Evolutionary conservation across 1,140 invertebrate genomes (phyloP).

Genomic region (Drosophila quadrilineata): DNA sequence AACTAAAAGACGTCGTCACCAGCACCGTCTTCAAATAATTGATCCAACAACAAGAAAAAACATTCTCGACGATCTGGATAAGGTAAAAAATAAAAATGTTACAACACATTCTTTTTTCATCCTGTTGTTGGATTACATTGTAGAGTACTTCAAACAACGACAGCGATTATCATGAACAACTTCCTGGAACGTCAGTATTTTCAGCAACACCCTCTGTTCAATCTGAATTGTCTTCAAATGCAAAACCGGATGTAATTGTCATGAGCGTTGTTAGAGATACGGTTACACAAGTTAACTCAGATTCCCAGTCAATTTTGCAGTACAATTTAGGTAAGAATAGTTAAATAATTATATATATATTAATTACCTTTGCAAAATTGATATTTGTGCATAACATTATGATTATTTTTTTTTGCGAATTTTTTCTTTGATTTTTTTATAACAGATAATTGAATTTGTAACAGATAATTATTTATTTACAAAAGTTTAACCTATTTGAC

Average conservation of each 20-base stretch:
- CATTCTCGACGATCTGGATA: constrained; percentile 73
- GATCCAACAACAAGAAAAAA: constrained; percentile 70
- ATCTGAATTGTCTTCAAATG: constrained; percentile 31
- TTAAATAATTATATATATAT: background rate
- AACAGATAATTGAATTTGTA: too few species aligned
- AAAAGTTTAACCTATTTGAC: background rate
- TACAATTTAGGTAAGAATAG: constrained; percentile 33
- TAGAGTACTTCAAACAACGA: constrained; percentile 50
- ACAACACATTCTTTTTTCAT: background rate
- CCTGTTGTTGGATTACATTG: background rate
- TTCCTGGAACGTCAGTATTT: background rate
- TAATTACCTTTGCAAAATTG: too few species aligned
- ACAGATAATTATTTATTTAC: too few species aligned
- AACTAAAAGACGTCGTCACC: constrained; percentile 51
- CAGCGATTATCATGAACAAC: constrained; percentile 47
- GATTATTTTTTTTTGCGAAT: too few species aligned
- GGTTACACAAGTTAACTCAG: constrained; percentile 21
- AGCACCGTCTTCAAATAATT: constrained; percentile 69
- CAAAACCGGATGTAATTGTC: constrained; percentile 28
- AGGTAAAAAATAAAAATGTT: constrained; percentile 32
- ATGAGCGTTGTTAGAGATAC: constrained; percentile 21
- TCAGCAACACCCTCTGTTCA: background rate
- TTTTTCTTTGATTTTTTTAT: too few species aligned
- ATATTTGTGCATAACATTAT: too few species aligned
- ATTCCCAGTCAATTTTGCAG: constrained; percentile 24